Conservation (phyloP, 2,113 vertebrate species). For the Amblyopsis rosae region DNA sequence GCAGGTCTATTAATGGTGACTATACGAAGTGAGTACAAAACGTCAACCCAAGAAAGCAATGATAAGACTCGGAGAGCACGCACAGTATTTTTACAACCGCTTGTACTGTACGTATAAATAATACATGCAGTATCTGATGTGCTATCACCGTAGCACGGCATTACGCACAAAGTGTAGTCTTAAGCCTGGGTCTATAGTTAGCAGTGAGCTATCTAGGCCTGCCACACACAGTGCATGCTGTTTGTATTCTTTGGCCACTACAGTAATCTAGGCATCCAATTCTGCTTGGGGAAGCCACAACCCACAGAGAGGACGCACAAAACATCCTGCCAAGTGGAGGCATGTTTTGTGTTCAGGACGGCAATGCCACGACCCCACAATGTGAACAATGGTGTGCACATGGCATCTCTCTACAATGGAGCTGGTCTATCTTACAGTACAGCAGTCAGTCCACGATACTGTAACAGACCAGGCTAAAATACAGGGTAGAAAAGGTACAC, state of each 20-base stretch:
- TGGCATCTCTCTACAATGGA: neutral
- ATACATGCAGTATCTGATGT: neutral
- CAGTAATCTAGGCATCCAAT: conserved; percentile 40
- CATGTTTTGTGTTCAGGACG: conserved; percentile 30
- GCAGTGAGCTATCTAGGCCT: conserved; percentile 50
- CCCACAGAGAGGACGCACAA: conserved; percentile 28
- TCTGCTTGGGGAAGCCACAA: conserved; percentile 31
- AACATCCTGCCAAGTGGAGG: conserved; percentile 7
- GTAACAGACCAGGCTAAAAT: too few species aligned
- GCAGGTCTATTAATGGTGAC: too few species aligned
- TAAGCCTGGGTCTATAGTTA: conserved; percentile 47
- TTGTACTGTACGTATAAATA: neutral
- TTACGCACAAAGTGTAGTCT: neutral
- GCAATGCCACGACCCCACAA: conserved; percentile 25
- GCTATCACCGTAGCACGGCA: neutral
- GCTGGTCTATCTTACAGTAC: neutral
- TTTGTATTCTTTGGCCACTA: conserved; percentile 57
- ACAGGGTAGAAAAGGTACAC: too few species aligned
- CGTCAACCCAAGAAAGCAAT: too few species aligned
- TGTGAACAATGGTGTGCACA: conserved; percentile 8
- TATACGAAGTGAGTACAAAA: too few species aligned
- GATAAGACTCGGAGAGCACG: too few species aligned
- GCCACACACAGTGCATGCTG: conserved; percentile 67
- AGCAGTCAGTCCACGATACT: neutral
- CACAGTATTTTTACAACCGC: too few species aligned